Conservation (phyloP, 2,888 invertebrate species). For the Piscicola geometra region DNA sequence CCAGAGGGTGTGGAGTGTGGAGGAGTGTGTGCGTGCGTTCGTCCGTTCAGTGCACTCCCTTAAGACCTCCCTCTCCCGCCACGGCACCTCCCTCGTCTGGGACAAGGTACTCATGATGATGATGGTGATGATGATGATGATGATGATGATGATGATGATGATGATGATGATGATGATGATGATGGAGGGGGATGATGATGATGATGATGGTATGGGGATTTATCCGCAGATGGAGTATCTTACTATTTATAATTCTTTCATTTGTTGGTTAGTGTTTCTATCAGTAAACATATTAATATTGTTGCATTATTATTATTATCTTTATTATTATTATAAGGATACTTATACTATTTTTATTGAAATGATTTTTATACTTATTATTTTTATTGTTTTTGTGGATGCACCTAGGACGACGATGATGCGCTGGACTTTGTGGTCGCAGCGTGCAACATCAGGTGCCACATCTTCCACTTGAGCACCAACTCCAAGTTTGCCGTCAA, state of each 20-base stretch:
- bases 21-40: conserved; percentile 68
- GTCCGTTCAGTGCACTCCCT: conserved; percentile 66
- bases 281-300: not conserved
- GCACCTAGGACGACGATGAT: conserved; percentile 73
- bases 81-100: conserved; percentile 48
- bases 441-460: conserved; percentile 84
- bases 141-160: conserved; percentile 40
- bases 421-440: conserved; percentile 94
- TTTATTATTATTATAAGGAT: not conserved
- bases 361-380: too few species aligned
- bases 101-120: not conserved
- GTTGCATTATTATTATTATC: not conserved
- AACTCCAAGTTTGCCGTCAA: conserved; percentile 90
- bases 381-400: not conserved
- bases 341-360: not conserved
- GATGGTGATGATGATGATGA: conserved; percentile 10
- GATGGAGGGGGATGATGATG: too few species aligned
- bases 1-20: conserved; percentile 73
- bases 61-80: conserved; percentile 58
- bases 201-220: too few species aligned
- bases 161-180: conserved; percentile 43
- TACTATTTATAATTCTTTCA: too few species aligned
- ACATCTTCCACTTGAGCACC: conserved; percentile 79
- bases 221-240: too few species aligned
- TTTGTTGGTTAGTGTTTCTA: too few species aligned